Evolutionary conservation across 35 echinoderm and acorn worm genomes (phyloP).

Genomic region (Heliocidaris erythrogramma): DNA sequence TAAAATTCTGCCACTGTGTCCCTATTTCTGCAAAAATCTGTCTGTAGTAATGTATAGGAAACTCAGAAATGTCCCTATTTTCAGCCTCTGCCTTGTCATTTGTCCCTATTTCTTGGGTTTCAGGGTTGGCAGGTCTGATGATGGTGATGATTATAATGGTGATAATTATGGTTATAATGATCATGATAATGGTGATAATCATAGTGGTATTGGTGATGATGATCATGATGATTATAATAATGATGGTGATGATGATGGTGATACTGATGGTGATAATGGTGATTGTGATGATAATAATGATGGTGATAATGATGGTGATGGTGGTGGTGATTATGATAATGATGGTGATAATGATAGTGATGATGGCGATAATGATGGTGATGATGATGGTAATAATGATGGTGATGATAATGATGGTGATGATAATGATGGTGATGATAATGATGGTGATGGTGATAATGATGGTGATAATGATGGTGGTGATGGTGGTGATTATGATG

Average conservation of each 20-base stretch:
- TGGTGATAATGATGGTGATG: slow-evolving; percentile 44
- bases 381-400: slow-evolving; percentile 28
- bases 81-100: too few species aligned
- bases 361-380: slow-evolving; percentile 34
- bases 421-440: background rate
- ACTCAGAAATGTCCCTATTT: too few species aligned
- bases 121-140: too few species aligned
- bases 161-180: background rate
- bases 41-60: too few species aligned
- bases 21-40: too few species aligned
- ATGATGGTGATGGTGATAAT: background rate
- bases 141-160: background rate
- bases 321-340: slow-evolving; percentile 11
- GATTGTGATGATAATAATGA: background rate
- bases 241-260: slow-evolving; percentile 22
- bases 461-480: slow-evolving; percentile 4
- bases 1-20: too few species aligned
- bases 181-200: background rate
- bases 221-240: background rate
- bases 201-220: background rate
- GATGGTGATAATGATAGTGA: slow-evolving; percentile 20
- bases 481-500: slow-evolving; percentile 30
- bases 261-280: slow-evolving; percentile 42
- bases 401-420: slow-evolving; percentile 13
- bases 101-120: too few species aligned